Base-by-base conservation (phyloP, 2,113 vertebrate species). In the Zapus hudsonius region DNA sequence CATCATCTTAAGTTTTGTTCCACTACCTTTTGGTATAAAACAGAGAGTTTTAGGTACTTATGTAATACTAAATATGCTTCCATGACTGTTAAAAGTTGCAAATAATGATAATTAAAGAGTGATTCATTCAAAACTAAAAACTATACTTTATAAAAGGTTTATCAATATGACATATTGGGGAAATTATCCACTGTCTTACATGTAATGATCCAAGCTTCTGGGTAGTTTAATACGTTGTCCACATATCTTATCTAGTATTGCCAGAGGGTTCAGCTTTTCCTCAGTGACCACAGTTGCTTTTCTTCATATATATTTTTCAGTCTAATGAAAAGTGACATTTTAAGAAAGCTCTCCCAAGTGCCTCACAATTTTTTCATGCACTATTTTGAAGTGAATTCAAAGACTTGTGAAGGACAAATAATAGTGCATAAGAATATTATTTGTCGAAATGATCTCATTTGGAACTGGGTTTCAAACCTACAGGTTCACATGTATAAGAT, bases 331-430 rank as follows among this genome's bases (percentile, higher is more conserved):
- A 61, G 5, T 52, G 83, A 47, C 11, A 67, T 47, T 9, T 75
- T 33, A 57, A 72, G 2, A 73, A 33, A 1, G 19, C 64, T 67
- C 27, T 73, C 61, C 87, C 91, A 44, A 66, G 69, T 84, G 9
- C 20, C 67, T 81, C n/a, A 17, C 70, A n/a, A 82, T 93, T 12
- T 67, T 76, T 3, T 63, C 57, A 72, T 40, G 55, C 31, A n/a
- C 84, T 73, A 5, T 92, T 86, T 91, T 40, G 38, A 86, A 72
- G 47, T 79, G 36, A 84, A 89, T 69, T 86, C 64, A 90, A 82
- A 52, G 22, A 13, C 47, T 31, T 86, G 52, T 78, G 63, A 76
- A 75, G 93, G 11, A 36, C 17, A 92, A 55, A 87, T 11, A 31
- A 7, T 20, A 47, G 27, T 59, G 15, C 44, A 52, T 70, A 69